Percentiles rank a stretch among this genome's conserved stretches.
Conservation (phyloP, 2,113 vertebrate species). For the Spheniscus mendiculus region DNA sequence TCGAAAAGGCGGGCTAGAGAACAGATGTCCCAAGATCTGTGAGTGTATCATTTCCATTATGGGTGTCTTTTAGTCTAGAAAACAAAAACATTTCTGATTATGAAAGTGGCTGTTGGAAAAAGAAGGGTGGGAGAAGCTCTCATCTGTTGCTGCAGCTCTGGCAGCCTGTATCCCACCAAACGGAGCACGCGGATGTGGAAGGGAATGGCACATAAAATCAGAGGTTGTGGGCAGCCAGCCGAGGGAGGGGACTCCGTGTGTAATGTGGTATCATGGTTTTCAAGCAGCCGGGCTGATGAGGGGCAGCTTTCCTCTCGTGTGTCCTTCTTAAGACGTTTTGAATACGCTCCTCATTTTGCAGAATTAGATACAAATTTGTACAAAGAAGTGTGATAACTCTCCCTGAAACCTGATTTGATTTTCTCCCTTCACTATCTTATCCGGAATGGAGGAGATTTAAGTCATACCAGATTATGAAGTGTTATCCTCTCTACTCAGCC, state of each 20-base stretch:
- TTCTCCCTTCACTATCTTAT: not conserved
- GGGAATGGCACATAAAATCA: not conserved
- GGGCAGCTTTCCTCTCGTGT: not conserved
- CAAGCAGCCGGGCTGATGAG: not conserved
- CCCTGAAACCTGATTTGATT: conserved; percentile 47
- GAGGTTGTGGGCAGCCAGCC: not conserved
- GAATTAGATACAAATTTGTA: conserved; percentile 20
- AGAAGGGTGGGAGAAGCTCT: not conserved
- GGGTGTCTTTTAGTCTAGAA: not conserved
- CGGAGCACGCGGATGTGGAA: fast-evolving
- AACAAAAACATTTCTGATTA: not conserved
- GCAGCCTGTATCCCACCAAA: not conserved
- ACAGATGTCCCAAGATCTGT: not conserved
- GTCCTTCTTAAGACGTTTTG: not conserved
- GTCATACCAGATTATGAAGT: conserved; percentile 6
- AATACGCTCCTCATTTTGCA: not conserved
- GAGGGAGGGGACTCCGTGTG: not conserved
- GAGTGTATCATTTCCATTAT: not conserved
- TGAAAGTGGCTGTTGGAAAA: not conserved
- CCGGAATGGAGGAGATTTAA: conserved; percentile 24
- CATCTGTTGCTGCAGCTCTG: fast-evolving
- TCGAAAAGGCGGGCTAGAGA: fast-evolving
- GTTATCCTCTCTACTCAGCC: conserved; percentile 20
- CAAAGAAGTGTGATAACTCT: conserved; percentile 25
- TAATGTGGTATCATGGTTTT: fast-evolving